phyloP scores from a whole-genome alignment of 2,888 invertebrate genomes.

The Pyrgus malvae region DNA sequence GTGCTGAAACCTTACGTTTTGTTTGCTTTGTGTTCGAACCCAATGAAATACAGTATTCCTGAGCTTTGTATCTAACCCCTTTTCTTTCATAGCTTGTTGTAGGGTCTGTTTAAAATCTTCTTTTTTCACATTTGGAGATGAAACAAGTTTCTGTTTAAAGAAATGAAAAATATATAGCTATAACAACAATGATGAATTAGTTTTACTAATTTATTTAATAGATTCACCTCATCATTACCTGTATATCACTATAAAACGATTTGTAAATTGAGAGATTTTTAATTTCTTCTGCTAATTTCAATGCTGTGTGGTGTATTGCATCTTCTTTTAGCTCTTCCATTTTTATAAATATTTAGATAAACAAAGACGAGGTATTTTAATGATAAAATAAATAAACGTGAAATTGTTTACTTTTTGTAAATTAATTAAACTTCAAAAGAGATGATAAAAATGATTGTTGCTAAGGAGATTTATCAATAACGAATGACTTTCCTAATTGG shows the following conservation, averaged over 20 bases:
- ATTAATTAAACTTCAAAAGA: constrained; percentile 13
- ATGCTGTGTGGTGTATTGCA: constrained; percentile 87
- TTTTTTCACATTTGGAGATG: constrained; percentile 88
- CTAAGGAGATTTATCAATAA: constrained; percentile 48
- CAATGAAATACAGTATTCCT: constrained; percentile 92
- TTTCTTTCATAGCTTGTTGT: constrained; percentile 88
- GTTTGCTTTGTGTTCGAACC: constrained; percentile 82
- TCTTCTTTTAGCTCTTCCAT: constrained; percentile 83
- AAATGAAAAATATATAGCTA: constrained; percentile 2
- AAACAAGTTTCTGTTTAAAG: constrained; percentile 86
- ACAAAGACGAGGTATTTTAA: too few relatives aligned
- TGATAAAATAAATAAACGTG: neutral
- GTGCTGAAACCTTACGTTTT: constrained; percentile 54
- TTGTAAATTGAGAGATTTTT: constrained; percentile 89
- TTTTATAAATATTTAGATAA: constrained; percentile 30
- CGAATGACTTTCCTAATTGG: neutral
- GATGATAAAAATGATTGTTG: constrained; percentile 39
- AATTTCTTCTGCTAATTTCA: constrained; percentile 90
- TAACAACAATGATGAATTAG: neutral
- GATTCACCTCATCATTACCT: constrained; percentile 74
- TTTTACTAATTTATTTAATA: neutral
- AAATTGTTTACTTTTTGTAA: constrained; percentile 3
- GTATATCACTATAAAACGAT: constrained; percentile 89
- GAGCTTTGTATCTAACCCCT: constrained; percentile 90
- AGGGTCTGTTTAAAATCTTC: constrained; percentile 90